These are phyloP conservation scores for Nymphicus hollandicus DNA, from an alignment of 2,113 vertebrate species.

Conservation along the genomic window DNA sequence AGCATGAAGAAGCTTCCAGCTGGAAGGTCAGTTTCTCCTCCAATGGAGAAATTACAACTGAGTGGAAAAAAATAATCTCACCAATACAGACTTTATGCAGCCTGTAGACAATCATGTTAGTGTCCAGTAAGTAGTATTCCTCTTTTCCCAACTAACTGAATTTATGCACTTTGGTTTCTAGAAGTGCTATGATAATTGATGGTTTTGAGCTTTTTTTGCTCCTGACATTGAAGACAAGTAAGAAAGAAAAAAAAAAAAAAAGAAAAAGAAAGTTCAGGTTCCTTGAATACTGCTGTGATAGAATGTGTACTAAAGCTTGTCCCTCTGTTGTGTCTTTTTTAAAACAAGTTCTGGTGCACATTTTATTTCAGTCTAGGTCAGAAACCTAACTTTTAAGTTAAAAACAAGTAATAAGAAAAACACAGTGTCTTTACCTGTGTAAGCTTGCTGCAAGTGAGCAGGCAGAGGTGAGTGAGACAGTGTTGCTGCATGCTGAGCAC, in stretches of 20 bases:
- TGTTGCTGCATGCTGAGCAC: slow-evolving; percentile 82
- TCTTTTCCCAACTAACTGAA: neutral
- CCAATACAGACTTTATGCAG: neutral
- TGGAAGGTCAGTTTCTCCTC: neutral
- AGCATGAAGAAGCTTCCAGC: neutral
- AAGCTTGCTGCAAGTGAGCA: slow-evolving; percentile 93
- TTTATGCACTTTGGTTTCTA: neutral
- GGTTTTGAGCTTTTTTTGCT: neutral
- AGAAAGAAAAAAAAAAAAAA: neutral
- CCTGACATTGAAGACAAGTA: neutral
- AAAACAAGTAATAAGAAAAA: neutral
- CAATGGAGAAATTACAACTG: neutral
- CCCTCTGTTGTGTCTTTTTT: neutral
- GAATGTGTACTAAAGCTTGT: neutral
- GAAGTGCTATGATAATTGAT: neutral
- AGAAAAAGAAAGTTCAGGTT: neutral
- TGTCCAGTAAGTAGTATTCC: neutral
- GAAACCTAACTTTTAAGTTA: neutral
- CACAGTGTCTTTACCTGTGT: slow-evolving; percentile 82
- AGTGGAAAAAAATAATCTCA: neutral
- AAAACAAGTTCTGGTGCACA: neutral
- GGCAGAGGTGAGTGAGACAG: slow-evolving; percentile 87
- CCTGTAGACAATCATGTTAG: neutral
- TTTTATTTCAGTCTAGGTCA: neutral
- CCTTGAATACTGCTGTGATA: neutral